These are phyloP conservation scores for Pipra filicauda DNA, from an alignment of 2,113 vertebrate species.

Conservation along the genomic window DNA sequence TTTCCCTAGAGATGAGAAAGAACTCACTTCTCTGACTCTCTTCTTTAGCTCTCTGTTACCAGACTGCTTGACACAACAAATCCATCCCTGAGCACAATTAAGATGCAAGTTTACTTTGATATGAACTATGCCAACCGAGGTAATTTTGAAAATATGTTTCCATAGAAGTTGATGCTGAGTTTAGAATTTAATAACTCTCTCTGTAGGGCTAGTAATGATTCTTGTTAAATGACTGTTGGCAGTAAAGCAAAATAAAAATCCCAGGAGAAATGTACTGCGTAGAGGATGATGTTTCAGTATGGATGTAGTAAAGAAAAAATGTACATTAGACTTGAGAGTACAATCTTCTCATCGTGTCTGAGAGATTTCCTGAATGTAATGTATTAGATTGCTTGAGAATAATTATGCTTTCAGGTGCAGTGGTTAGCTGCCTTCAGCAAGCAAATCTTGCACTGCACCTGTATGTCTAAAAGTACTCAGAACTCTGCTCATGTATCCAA, in stretches of 20 bases:
- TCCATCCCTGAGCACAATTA: constrained; percentile 88
- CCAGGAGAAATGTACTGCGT: background rate
- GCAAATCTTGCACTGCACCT: background rate
- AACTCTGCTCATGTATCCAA: background rate
- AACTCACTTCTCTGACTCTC: constrained; percentile 25
- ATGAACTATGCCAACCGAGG: constrained; percentile 86
- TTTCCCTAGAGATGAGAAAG: background rate
- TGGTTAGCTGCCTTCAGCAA: background rate
- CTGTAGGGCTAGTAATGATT: background rate
- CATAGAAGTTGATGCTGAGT: background rate
- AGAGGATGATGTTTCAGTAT: background rate
- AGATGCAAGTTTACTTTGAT: constrained; percentile 96
- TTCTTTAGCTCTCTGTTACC: constrained; percentile 82
- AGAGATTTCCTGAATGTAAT: background rate
- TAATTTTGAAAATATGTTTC: constrained; percentile 69
- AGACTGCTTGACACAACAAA: constrained; percentile 82
- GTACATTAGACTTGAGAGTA: background rate
- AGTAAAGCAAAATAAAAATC: background rate
- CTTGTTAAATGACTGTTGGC: background rate
- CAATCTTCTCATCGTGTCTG: background rate
- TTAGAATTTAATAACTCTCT: background rate
- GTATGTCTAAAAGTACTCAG: background rate
- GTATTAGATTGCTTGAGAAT: background rate
- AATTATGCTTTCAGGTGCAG: background rate
- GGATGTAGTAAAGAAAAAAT: background rate